A percentile compares a stretch with the other conserved stretches of the same genome.
Evolutionary conservation across 2,113 vertebrate species (phyloP).

Genomic region (Pelecanus crispus): DNA sequence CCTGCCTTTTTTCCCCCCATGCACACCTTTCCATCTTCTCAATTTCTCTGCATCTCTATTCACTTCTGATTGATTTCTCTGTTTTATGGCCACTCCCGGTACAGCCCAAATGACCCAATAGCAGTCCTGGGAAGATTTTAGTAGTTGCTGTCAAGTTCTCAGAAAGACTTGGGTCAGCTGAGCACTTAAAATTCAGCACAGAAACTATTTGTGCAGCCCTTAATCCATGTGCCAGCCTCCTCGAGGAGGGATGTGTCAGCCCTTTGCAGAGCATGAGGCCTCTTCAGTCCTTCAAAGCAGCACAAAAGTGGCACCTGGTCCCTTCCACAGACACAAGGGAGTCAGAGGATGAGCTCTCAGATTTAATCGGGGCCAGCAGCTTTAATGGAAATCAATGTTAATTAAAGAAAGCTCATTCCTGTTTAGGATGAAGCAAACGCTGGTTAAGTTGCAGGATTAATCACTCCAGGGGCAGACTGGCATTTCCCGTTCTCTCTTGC

Average conservation of each 20-base stretch:
- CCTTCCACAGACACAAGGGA: neutral
- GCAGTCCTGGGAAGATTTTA: neutral
- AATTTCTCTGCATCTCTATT: neutral
- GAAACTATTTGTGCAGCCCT: neutral
- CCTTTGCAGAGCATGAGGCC: neutral
- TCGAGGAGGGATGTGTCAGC: neutral
- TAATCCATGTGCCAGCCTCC: neutral
- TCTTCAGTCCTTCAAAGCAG: neutral
- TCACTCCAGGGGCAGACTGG: conserved; percentile 13
- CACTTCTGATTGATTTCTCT: neutral
- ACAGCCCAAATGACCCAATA: neutral
- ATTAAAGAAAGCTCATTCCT: neutral
- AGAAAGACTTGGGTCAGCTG: neutral
- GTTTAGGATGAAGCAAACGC: neutral
- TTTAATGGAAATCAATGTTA: neutral
- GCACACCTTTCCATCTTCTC: neutral
- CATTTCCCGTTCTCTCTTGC: conserved; percentile 20
- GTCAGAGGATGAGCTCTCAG: neutral
- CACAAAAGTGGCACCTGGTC: neutral
- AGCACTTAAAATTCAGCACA: neutral
- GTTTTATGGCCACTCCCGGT: neutral
- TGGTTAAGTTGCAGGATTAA: neutral
- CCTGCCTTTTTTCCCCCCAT: neutral
- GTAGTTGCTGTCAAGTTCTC: neutral
- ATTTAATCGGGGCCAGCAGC: neutral